phyloP scores from a whole-genome alignment of 1,140 invertebrate species.

The Drosophila novamexicana region DNA sequence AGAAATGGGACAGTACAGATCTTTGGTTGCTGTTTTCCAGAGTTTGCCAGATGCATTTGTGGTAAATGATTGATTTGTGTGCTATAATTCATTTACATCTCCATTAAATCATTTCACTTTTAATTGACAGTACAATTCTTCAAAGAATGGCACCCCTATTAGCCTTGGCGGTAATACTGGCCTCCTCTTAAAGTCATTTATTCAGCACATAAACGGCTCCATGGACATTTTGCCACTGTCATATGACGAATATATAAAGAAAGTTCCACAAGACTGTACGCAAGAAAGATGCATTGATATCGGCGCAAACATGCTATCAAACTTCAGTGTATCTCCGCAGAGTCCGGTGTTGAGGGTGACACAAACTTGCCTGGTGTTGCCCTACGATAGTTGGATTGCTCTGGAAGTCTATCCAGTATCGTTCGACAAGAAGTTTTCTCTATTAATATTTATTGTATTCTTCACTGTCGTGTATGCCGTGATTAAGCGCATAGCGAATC shows the following conservation, averaged over 20 bases:
- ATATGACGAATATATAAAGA: background rate
- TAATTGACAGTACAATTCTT: constrained; percentile 8
- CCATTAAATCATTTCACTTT: background rate
- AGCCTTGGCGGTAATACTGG: background rate
- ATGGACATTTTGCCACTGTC: background rate
- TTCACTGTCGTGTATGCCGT: background rate
- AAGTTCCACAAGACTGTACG: background rate
- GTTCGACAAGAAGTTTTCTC: background rate
- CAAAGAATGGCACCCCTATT: background rate
- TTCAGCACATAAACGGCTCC: background rate
- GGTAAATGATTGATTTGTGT: background rate
- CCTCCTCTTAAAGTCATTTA: background rate
- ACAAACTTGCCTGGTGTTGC: constrained; percentile 12
- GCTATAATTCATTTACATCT: no score
- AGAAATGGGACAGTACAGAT: background rate
- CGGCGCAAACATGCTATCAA: background rate
- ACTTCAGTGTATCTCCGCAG: background rate
- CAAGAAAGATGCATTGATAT: background rate
- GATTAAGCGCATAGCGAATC: background rate
- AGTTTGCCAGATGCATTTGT: constrained; percentile 7
- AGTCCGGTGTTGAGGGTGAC: background rate
- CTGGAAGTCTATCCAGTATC: background rate
- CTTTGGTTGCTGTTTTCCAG: background rate
- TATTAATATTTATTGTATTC: background rate
- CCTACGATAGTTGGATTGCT: background rate